Evolutionary conservation across 2,888 invertebrate genomes (phyloP), one percentile per base, ranked within the genome.

Genomic region (Nomada ruficornis): DNA sequence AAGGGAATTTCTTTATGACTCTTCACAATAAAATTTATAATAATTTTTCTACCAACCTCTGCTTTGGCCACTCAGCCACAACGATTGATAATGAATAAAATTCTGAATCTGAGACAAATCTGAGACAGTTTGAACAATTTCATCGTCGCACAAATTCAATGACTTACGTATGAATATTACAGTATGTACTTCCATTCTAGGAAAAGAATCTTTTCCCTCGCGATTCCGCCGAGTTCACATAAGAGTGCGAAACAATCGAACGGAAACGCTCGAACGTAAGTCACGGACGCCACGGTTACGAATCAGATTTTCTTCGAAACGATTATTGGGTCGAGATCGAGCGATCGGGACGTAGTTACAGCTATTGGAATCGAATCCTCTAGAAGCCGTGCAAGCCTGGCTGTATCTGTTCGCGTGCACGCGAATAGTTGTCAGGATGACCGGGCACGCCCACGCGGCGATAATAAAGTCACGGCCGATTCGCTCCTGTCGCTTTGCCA

Each of bases 381-480:
- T 81, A 76, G 81, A 74, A 73, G 83, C 83, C 65, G 76, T 57
- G 80, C 60, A 76, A 80, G 76, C 63, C 63, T 71, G 42, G 55
- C 59, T 68, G 73, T 55, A 52, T 70, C 60, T 65, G 71, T 72
- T 59, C 72, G 69, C 64, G 73, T 65, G 81, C 72, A 69, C 77
- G 82, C 75, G 75, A 80, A 84, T 85, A 76, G 73, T 83, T 65
- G 73, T 62, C 73, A 47, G 72, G 75, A 83, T 77, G 85, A 70
- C 79, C 87, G 62, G 68, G 65, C 63, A 75, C 85, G 60, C 86
- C 86, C 74, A 87, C 86, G 81, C 86, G 65, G 71, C 77, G 85
- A 82, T 87, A 87, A 85, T 87, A 87, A 87, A 87, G 87, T 85
- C 83, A 87, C 87, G 76, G 75, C 29, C 88, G 81, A 87, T 87